A percentile compares a stretch with the other conserved stretches of the same genome.
Evolutionary conservation across 2,888 invertebrate genomes (phyloP).

Genomic region (Bursaphelenchus okinawaensis): DNA sequence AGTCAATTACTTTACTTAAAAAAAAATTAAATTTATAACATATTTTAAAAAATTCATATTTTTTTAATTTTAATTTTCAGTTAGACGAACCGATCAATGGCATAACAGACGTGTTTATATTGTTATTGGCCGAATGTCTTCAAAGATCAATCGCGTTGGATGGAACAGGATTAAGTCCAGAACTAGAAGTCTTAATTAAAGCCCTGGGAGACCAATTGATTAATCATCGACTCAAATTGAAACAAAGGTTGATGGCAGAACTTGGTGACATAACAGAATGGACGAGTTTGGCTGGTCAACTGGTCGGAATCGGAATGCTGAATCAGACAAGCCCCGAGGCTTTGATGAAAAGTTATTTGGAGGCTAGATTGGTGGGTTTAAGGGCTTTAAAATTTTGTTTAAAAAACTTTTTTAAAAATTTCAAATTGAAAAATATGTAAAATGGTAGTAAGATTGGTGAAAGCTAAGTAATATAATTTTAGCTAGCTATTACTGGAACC

Average conservation of each 20-base stretch:
- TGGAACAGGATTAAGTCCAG: slow-evolving; percentile 11
- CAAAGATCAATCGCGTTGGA: slow-evolving; percentile 40
- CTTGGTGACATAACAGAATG: slow-evolving; percentile 37
- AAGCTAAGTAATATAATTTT: slow-evolving; percentile 5
- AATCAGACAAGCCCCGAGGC: slow-evolving; percentile 36
- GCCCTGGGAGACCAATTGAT: slow-evolving; percentile 22
- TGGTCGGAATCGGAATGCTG: slow-evolving; percentile 41
- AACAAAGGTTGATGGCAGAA: slow-evolving; percentile 16
- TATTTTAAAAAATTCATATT: slow-evolving; percentile 1
- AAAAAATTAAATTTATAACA: background rate
- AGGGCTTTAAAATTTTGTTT: too few relatives aligned
- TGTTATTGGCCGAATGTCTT: slow-evolving; percentile 47
- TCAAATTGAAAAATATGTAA: too few relatives aligned
- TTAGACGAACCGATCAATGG: slow-evolving; percentile 32
- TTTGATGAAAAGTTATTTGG: slow-evolving; percentile 42
- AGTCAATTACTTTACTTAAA: background rate
- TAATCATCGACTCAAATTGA: slow-evolving; percentile 18
- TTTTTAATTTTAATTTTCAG: slow-evolving; percentile 4
- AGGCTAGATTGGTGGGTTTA: slow-evolving; percentile 39
- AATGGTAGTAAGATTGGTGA: too few relatives aligned
- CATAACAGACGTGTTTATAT: slow-evolving; percentile 43
- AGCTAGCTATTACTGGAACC: background rate
- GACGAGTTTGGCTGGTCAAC: slow-evolving; percentile 34
- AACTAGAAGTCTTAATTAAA: background rate
- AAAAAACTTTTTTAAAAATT: background rate